These are phyloP conservation scores for Chionis minor DNA, from an alignment of 2,113 vertebrate genomes.

Conservation along the genomic window DNA sequence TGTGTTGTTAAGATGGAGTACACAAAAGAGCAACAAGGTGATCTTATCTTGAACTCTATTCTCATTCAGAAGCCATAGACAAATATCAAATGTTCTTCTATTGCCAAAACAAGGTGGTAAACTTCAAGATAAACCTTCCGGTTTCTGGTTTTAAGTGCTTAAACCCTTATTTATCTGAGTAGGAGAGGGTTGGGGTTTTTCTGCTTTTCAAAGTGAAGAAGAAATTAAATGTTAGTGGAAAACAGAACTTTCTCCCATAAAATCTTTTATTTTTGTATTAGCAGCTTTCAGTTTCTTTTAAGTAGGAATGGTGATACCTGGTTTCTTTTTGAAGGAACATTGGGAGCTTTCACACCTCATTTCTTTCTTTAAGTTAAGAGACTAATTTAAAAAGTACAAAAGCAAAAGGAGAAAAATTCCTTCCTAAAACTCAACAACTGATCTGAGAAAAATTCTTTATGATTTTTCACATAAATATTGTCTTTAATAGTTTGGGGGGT, in stretches of 20 bases:
- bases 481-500: neutral
- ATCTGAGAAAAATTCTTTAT: neutral
- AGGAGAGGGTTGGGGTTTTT: neutral
- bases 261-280: neutral
- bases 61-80: conserved; percentile 56
- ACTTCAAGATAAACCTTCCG: conserved; percentile 1
- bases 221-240: neutral
- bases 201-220: neutral
- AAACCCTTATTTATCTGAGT: neutral
- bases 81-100: conserved; percentile 58
- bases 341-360: neutral
- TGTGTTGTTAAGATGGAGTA: conserved; percentile 73
- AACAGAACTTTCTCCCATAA: neutral
- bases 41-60: conserved; percentile 69
- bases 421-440: neutral
- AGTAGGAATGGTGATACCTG: neutral
- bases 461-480: neutral
- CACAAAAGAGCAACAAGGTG: conserved; percentile 68
- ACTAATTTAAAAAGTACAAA: neutral
- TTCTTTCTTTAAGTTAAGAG: neutral
- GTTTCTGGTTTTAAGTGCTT: conserved; percentile 31
- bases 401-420: neutral
- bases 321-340: neutral
- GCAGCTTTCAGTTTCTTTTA: neutral
- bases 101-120: conserved; percentile 57